phyloP scores from a whole-genome alignment of 2,797 vertebrate genomes.

The Melanotaenia trifasciata region DNA sequence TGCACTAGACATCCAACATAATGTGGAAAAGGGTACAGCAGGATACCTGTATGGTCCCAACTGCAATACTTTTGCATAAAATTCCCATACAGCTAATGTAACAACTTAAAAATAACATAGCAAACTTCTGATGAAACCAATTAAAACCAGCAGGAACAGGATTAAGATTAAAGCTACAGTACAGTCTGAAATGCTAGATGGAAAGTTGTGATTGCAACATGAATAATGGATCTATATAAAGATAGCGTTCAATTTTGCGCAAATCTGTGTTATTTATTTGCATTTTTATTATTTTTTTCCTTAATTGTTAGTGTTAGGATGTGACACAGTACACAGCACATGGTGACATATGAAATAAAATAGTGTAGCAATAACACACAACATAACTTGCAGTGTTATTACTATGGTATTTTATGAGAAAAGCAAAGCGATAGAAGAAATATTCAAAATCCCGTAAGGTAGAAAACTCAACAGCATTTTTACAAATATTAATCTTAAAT shows the following conservation, averaged over 20 bases:
- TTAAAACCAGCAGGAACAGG: not conserved
- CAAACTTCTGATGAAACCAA: not conserved
- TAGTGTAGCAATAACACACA: not conserved
- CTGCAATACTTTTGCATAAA: not conserved
- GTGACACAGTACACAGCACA: not conserved
- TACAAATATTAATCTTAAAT: no score
- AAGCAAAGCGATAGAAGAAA: not conserved
- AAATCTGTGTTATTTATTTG: not conserved
- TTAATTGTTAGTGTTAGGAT: no score
- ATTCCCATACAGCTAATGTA: not conserved
- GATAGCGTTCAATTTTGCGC: not conserved
- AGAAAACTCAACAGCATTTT: not conserved
- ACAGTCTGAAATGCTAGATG: not conserved
- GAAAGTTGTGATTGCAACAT: not conserved
- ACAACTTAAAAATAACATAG: not conserved
- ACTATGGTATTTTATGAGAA: not conserved
- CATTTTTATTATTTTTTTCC: not conserved
- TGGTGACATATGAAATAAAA: not conserved
- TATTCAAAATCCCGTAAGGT: not conserved
- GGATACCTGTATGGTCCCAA: not conserved
- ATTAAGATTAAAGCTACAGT: not conserved
- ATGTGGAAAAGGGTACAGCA: not conserved
- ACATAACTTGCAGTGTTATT: not conserved
- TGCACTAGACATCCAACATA: not conserved
- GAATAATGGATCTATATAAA: not conserved